Evolutionary conservation across 2,888 invertebrate genomes (phyloP).

Genomic region (Corythucha ciliata): DNA sequence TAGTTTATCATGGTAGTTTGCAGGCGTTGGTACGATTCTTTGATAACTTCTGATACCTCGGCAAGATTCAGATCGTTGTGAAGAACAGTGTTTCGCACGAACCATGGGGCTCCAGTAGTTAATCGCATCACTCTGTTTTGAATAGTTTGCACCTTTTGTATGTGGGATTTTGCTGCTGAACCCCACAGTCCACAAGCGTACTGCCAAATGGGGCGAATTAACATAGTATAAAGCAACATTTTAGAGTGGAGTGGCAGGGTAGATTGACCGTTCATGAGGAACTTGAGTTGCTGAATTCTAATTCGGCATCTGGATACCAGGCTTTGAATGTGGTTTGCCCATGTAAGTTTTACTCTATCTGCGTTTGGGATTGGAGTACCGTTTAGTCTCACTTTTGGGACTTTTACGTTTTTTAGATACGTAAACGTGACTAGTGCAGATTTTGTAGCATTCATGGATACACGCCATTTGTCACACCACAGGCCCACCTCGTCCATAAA

Average conservation of each 20-base stretch:
- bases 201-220: conserved; percentile 9
- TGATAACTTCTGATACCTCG: too few relatives aligned
- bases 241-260: neutral
- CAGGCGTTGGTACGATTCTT: too few relatives aligned
- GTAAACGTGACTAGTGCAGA: conserved; percentile 14
- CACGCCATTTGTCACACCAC: conserved; percentile 9
- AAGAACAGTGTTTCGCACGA: too few relatives aligned
- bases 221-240: neutral
- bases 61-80: too few relatives aligned
- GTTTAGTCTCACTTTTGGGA: neutral
- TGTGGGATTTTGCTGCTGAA: conserved; percentile 2
- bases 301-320: conserved; percentile 8
- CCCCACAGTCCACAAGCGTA: conserved; percentile 1
- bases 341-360: conserved; percentile 10
- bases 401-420: conserved; percentile 6
- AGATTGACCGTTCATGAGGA: too few relatives aligned
- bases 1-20: too few relatives aligned
- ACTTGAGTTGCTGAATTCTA: conserved; percentile 2
- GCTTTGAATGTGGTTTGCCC: conserved; percentile 12
- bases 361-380: conserved; percentile 4
- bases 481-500: conserved; percentile 5
- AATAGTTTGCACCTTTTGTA: neutral
- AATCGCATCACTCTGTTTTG: neutral
- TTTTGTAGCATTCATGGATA: conserved; percentile 9
- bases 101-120: too few relatives aligned